Percentiles rank a stretch among this genome's conserved stretches.
These are phyloP conservation scores for Oegoconia quadripuncta DNA, from an alignment of 2,888 invertebrate genomes.

Conservation along the genomic window DNA sequence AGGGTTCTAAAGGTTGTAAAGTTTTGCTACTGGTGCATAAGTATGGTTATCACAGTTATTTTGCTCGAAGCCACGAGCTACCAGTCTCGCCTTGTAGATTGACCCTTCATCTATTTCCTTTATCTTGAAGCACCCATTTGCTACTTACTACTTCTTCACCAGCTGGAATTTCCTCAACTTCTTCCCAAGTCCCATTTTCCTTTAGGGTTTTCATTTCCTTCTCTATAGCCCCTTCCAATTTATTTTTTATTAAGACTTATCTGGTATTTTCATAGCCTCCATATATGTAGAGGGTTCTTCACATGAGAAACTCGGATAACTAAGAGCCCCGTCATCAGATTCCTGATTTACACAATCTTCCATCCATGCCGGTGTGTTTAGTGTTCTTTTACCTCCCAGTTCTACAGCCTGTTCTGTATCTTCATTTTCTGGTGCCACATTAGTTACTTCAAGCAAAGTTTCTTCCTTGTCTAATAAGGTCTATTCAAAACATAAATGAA, in stretches of 20 bases:
- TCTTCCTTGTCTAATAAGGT: no score
- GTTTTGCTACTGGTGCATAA: slow-evolving; percentile 16
- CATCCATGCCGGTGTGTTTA: no score
- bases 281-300: slow-evolving; percentile 18
- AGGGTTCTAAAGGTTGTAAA: slow-evolving; percentile 9
- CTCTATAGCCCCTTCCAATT: no score
- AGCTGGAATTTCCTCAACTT: slow-evolving; percentile 1
- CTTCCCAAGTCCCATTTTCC: slow-evolving; percentile 17
- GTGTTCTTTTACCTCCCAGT: no score
- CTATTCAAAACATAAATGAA: no score
- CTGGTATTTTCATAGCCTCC: slow-evolving; percentile 12
- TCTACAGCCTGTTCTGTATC: no score
- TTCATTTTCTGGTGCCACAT: no score
- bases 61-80: slow-evolving; percentile 19
- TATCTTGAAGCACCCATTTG: slow-evolving; percentile 16
- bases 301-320: no score
- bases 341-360: no score
- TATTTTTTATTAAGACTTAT: no score
- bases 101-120: background rate
- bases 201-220: slow-evolving; percentile 12
- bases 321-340: no score
- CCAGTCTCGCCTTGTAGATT: slow-evolving; percentile 15
- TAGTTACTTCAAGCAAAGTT: no score
- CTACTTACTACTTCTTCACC: slow-evolving; percentile 2
- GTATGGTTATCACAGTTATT: background rate